Conservation (phyloP, 2,888 invertebrate genomes). For the Gonocerus acuteangulatus region DNA sequence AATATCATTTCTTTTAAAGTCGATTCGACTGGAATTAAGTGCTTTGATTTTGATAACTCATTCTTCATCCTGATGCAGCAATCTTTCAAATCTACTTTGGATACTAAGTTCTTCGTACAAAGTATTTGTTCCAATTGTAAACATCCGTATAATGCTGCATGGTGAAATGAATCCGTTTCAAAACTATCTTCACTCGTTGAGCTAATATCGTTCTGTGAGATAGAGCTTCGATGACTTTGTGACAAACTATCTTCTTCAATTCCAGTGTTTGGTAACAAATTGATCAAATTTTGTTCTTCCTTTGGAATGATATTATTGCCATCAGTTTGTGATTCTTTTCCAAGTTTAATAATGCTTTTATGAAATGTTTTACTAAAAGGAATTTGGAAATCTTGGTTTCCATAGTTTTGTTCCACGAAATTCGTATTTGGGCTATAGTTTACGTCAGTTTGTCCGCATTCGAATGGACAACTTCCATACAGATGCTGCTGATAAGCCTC, state of each 20-base stretch:
- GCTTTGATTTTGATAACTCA: neutral
- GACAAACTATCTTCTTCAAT: too few species aligned
- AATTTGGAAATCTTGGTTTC: neutral
- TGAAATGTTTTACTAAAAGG: neutral
- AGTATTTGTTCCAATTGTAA: conserved; percentile 11
- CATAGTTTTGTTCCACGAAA: neutral
- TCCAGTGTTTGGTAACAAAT: too few species aligned
- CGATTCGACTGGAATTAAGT: conserved; percentile 8
- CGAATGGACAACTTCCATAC: neutral
- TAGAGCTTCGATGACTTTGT: too few species aligned
- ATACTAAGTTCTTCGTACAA: neutral
- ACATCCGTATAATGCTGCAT: conserved; percentile 10
- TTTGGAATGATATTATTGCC: too few species aligned
- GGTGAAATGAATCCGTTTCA: conserved; percentile 1
- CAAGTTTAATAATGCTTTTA: neutral
- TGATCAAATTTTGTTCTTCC: too few species aligned
- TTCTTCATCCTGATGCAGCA: conserved; percentile 3
- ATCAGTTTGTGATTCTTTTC: neutral
- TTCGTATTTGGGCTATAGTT: neutral
- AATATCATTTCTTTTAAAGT: conserved; percentile 25
- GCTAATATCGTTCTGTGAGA: too few species aligned
- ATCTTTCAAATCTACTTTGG: conserved; percentile 1
- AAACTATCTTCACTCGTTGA: too few species aligned
- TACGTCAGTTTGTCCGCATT: neutral
- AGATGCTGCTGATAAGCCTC: neutral